Conservation (phyloP, 2,113 vertebrate genomes). For the Alethe castanea region DNA sequence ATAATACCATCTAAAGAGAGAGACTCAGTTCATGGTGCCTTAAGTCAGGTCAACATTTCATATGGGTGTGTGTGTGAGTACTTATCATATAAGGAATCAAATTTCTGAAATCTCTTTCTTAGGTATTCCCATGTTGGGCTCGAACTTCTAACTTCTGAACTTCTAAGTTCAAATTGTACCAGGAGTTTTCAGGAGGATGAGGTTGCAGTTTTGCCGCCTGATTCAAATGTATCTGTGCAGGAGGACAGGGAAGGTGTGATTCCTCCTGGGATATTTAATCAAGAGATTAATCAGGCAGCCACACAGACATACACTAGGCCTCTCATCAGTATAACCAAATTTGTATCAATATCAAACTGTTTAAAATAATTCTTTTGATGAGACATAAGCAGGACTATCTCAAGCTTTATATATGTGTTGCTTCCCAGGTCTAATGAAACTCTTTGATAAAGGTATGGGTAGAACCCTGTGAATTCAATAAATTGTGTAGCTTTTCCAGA, state of each 20-base stretch:
- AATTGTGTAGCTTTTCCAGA: neutral
- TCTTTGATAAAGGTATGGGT: neutral
- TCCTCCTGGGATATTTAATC: neutral
- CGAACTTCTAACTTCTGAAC: neutral
- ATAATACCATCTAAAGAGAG: neutral
- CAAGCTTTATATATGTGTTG: neutral
- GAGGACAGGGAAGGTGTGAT: neutral
- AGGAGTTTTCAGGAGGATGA: neutral
- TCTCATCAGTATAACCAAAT: neutral
- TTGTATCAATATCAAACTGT: neutral
- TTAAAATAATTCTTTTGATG: neutral
- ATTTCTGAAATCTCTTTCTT: neutral
- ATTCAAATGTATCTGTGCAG: neutral
- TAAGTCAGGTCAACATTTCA: neutral
- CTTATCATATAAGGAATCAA: neutral
- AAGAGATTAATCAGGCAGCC: neutral
- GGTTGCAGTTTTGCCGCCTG: neutral
- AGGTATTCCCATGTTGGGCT: neutral
- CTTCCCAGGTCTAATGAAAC: neutral
- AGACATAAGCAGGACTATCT: neutral
- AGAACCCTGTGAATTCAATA: neutral
- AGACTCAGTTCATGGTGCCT: neutral
- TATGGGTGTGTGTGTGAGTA: neutral
- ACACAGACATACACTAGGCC: neutral
- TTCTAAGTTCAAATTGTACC: neutral